Base-by-base conservation (phyloP, 2,797 vertebrate genomes). In the Cossypha polioptera region DNA sequence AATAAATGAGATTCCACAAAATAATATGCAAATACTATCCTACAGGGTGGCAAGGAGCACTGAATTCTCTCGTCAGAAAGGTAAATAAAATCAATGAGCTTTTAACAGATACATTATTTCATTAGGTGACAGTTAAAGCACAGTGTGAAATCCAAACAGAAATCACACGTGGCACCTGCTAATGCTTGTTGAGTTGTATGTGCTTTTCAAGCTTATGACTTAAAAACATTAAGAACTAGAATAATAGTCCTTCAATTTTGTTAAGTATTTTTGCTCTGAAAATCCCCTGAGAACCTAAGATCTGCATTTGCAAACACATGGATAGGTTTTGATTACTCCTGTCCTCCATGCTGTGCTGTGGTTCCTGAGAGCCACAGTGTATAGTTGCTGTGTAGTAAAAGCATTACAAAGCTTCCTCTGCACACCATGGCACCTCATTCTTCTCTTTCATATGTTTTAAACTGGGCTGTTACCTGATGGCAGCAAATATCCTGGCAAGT, bases 71-170 rank as follows among this genome's bases (percentile, higher is more conserved):
- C 57, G 78, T 61, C 68, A 92, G 57, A 90, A 90, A 61, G n/a
- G 65, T 82, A 91, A 95, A 91, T 89, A 95, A 91, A 93, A 88
- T 77, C 82, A 95, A 50, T 38, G 42, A 82, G 84, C 25, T 92
- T 94, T 94, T 94, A 88, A 72, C 87, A 92, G 82, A 78, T 88
- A 91, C 31, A 62, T 67, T 90, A 92, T 91, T 94, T 86, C 68
- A 92, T 90, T 92, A 91, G 53, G 54, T 74, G 85, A 90, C 68
- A 90, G 90, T 86, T 94, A 90, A 76, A 95, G 65, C 76, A 83
- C 81, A 83, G 53, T 86, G 73, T 92, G 93, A 96, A 96, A 91
- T 80, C 75, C 85, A 95, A 95, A 87, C 81, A 92, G 68, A 92
- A 94, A 90, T 83, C 85, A 92, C 81, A 92, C 51, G 63, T 59